Conservation (phyloP, 2,797 vertebrate genomes). For the Typhlichthys subterraneus region DNA sequence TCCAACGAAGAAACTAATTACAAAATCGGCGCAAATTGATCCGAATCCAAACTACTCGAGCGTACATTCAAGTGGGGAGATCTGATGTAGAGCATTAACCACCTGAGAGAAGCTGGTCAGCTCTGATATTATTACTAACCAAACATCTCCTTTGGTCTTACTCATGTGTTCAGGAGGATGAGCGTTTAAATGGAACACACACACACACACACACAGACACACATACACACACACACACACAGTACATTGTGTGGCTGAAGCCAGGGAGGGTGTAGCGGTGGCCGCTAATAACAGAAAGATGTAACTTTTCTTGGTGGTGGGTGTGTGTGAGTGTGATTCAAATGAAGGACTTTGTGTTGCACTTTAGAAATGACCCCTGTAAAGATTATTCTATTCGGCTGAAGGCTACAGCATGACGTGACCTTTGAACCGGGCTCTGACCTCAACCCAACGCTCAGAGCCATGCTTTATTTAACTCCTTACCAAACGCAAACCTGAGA, state of each 20-base stretch:
- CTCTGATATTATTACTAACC: conserved; percentile 64
- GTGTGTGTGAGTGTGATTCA: conserved; percentile 29
- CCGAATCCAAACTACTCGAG: no score
- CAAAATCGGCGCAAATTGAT: no score
- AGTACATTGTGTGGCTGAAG: conserved; percentile 13
- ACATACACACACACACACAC: conserved; percentile 19
- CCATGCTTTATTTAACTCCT: conserved; percentile 30
- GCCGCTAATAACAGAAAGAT: conserved; percentile 39
- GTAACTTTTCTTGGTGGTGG: conserved; percentile 38
- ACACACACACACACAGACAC: conserved; percentile 23
- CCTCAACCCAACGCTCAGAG: conserved; percentile 27
- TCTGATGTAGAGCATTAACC: conserved; percentile 43
- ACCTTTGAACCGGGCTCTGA: conserved; percentile 42
- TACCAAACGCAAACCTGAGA: conserved; percentile 24
- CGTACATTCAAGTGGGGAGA: no score
- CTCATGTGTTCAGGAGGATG: conserved; percentile 38
- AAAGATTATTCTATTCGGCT: conserved; percentile 41
- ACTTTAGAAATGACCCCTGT: conserved; percentile 11
- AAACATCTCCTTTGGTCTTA: conserved; percentile 40
- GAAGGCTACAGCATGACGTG: conserved; percentile 13
- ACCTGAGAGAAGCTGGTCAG: conserved; percentile 49
- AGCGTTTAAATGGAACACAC: conserved; percentile 36
- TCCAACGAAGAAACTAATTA: no score
- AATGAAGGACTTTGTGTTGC: conserved; percentile 34
- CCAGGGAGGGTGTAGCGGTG: conserved; percentile 49